phyloP scores from a whole-genome alignment of 2,113 vertebrate species.

The Notothenia coriiceps region DNA sequence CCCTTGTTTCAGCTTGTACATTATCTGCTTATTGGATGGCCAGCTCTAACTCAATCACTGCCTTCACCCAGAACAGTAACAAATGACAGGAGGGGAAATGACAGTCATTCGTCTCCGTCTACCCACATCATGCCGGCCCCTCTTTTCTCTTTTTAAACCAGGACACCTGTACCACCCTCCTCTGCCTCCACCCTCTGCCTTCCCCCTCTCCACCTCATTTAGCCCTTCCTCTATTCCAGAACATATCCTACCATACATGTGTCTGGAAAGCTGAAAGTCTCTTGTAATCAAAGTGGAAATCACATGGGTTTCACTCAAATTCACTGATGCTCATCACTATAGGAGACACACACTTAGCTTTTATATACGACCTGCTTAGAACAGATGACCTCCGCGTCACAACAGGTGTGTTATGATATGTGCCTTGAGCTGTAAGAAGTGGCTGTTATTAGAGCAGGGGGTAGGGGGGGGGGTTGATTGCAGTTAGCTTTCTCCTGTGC shows the following conservation, averaged over 20 bases:
- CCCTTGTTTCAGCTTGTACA: constrained; percentile 61
- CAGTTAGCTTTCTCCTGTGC: constrained; percentile 61
- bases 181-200: background rate
- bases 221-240: background rate
- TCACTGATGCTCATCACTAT: background rate
- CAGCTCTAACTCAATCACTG: constrained; percentile 78
- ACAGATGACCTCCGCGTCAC: constrained; percentile 33
- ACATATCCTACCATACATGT: background rate
- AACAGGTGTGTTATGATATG: constrained; percentile 65
- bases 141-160: constrained; percentile 37
- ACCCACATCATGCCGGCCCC: constrained; percentile 19
- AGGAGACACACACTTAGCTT: background rate
- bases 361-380: constrained; percentile 4
- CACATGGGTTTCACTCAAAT: background rate
- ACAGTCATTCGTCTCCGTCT: constrained; percentile 80
- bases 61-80: constrained; percentile 76
- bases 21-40: constrained; percentile 72
- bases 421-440: constrained; percentile 29
- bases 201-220: background rate
- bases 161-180: constrained; percentile 32
- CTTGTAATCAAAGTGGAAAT: background rate
- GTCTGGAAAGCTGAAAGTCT: background rate
- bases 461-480: constrained; percentile 74
- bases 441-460: constrained; percentile 58
- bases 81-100: constrained; percentile 82